Evolutionary conservation across 2,888 invertebrate genomes (phyloP).

Genomic region (Apodemia mormo): DNA sequence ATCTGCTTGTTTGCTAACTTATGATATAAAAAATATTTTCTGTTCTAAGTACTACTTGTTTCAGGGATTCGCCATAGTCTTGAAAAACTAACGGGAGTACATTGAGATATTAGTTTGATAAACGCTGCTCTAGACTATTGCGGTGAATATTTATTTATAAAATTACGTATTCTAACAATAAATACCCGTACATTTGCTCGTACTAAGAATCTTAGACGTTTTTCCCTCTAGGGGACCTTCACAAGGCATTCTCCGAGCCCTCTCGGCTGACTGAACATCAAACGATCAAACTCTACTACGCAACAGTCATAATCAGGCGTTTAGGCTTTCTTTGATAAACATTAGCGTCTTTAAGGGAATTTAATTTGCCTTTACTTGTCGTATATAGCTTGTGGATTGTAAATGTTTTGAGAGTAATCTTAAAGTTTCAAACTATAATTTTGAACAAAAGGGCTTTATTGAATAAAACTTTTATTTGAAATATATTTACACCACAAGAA

Average conservation of each 20-base stretch:
- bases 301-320: slow-evolving; percentile 68
- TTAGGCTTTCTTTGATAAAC: slow-evolving; percentile 76
- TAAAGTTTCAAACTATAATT: slow-evolving; percentile 9
- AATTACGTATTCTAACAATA: too few species aligned
- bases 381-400: slow-evolving; percentile 27
- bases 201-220: slow-evolving; percentile 10
- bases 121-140: too few species aligned
- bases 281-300: slow-evolving; percentile 52
- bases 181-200: not conserved
- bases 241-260: slow-evolving; percentile 69
- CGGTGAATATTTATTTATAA: too few species aligned
- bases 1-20: too few species aligned
- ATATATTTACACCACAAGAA: too few species aligned
- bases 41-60: too few species aligned
- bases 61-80: too few species aligned
- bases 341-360: slow-evolving; percentile 70
- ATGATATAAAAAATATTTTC: too few species aligned
- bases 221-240: slow-evolving; percentile 41
- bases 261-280: slow-evolving; percentile 64
- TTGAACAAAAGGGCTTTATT: not conserved
- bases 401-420: slow-evolving; percentile 20
- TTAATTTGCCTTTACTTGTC: slow-evolving; percentile 59
- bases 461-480: too few species aligned
- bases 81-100: too few species aligned
- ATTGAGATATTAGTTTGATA: too few species aligned